phyloP scores from a whole-genome alignment of 2,797 vertebrate species.

The Rhynchotus rufescens region DNA sequence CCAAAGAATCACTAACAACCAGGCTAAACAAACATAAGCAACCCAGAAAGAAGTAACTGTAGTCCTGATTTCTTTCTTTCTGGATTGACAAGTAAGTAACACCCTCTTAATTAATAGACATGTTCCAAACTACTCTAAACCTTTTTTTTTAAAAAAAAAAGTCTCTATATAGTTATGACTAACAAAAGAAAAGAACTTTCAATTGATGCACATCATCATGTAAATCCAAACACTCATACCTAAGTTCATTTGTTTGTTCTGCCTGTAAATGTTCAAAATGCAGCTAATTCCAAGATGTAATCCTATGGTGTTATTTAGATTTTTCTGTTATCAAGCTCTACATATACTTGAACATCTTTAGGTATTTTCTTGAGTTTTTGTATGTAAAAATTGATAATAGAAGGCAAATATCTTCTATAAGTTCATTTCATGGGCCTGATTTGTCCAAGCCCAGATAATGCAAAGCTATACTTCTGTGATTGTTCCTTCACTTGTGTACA shows the following conservation, averaged over 20 bases:
- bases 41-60: neutral
- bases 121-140: neutral
- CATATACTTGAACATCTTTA: neutral
- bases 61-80: neutral
- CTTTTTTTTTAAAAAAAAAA: neutral
- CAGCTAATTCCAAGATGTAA: neutral
- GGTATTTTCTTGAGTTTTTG: neutral
- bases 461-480: neutral
- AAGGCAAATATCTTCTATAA: neutral
- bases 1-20: neutral
- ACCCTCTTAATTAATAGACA: neutral
- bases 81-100: neutral
- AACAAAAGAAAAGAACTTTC: conserved; percentile 60
- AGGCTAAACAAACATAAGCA: neutral
- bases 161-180: conserved; percentile 3
- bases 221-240: neutral
- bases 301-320: neutral
- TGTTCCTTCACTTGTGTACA: neutral
- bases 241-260: neutral
- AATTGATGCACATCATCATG: neutral
- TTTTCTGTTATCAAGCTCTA: neutral
- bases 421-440: neutral
- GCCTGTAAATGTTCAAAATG: neutral
- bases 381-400: neutral
- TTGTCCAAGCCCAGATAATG: neutral